Evolutionary conservation across 2,888 invertebrate genomes (phyloP).

Genomic region (Caenorhabditis auriculariae): DNA sequence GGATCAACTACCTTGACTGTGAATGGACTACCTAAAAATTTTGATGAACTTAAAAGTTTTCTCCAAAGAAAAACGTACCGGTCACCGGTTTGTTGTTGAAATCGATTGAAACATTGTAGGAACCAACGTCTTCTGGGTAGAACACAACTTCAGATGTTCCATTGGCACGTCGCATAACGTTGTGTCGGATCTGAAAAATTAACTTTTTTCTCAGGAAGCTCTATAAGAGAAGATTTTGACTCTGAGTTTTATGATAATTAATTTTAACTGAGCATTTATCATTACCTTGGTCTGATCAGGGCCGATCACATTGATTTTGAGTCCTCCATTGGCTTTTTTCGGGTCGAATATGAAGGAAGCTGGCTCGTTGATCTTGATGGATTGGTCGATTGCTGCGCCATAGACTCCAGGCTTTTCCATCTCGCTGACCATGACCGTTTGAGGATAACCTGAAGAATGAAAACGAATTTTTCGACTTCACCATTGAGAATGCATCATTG

Average conservation of each 20-base stretch:
- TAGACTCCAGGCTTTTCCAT: conserved; percentile 53
- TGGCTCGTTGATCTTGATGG: conserved; percentile 65
- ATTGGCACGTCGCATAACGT: conserved; percentile 47
- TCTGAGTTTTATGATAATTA: not conserved
- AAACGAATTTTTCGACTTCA: not conserved
- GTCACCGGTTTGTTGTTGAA: conserved; percentile 70
- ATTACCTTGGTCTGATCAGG: conserved; percentile 43
- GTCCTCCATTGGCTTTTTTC: conserved; percentile 61
- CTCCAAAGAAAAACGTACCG: conserved; percentile 64
- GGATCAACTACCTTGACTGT: conserved; percentile 59
- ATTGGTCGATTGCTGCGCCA: conserved; percentile 68
- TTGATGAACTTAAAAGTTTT: not conserved
- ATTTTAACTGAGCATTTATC: conserved; percentile 22
- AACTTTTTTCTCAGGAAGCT: conserved; percentile 1
- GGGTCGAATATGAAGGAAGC: conserved; percentile 67
- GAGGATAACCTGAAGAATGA: conserved; percentile 40
- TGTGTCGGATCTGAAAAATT: conserved; percentile 48
- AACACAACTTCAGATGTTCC: conserved; percentile 56
- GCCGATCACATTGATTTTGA: conserved; percentile 55
- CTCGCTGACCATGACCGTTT: conserved; percentile 53
- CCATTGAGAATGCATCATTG: not conserved
- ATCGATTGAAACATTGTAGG: conserved; percentile 52
- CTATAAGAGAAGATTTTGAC: not conserved
- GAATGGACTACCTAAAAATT: conserved; percentile 51
- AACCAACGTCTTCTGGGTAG: conserved; percentile 53